Evolutionary conservation across 2,888 invertebrate species (phyloP).

Genomic region (Cheilosia variabilis): DNA sequence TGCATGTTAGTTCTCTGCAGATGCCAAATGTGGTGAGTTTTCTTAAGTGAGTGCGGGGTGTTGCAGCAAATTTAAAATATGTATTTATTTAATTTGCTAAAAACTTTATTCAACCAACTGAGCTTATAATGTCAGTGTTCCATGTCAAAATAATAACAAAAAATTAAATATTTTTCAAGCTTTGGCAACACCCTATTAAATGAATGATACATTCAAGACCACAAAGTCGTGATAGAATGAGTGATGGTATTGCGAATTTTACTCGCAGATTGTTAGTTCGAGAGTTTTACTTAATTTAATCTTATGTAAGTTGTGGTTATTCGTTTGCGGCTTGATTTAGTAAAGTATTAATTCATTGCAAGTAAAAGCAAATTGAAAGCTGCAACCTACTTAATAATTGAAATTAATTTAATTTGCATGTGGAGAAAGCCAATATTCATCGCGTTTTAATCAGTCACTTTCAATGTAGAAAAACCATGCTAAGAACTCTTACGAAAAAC

Average conservation of each 20-base stretch:
- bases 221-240: slow-evolving; percentile 11
- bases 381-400: slow-evolving; percentile 22
- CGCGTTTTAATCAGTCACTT: slow-evolving; percentile 3
- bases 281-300: background rate
- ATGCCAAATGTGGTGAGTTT: slow-evolving; percentile 37
- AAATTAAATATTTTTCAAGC: slow-evolving; percentile 8
- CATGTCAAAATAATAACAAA: background rate
- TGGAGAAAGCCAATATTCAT: slow-evolving; percentile 54
- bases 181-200: slow-evolving; percentile 24
- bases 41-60: slow-evolving; percentile 56
- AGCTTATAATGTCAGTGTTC: background rate
- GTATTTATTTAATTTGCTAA: background rate
- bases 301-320: background rate
- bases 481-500: slow-evolving; percentile 1
- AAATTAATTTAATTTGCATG: slow-evolving; percentile 34
- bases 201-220: slow-evolving; percentile 11
- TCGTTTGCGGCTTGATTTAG: slow-evolving; percentile 14
- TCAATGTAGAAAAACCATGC: slow-evolving; percentile 29
- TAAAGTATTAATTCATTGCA: slow-evolving; percentile 16
- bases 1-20: slow-evolving; percentile 42
- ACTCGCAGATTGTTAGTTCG: slow-evolving; percentile 16
- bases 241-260: slow-evolving; percentile 23
- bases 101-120: background rate
- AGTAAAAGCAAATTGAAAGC: slow-evolving; percentile 43
- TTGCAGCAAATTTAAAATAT: slow-evolving; percentile 1